These are phyloP conservation scores for Coelopa pilipes DNA, from an alignment of 2,888 invertebrate genomes.

Conservation along the genomic window DNA sequence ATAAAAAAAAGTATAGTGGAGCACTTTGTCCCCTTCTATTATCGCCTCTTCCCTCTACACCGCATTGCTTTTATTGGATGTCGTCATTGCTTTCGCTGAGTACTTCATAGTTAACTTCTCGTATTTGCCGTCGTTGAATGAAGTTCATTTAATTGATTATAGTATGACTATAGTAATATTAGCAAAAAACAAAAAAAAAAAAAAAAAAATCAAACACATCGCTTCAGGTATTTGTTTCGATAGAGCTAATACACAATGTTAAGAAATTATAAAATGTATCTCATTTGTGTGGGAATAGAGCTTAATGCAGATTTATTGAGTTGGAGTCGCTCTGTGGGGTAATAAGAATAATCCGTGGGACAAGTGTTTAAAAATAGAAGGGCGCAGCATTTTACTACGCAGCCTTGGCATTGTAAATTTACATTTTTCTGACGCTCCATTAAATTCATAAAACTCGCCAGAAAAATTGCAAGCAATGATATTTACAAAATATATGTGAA, in stretches of 20 bases:
- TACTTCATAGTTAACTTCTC: conserved; percentile 24
- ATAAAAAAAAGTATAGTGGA: neutral
- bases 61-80: conserved; percentile 8
- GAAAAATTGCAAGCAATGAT: neutral
- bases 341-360: neutral
- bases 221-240: too few relatives aligned
- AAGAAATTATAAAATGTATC: too few relatives aligned
- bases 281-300: too few relatives aligned
- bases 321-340: conserved; percentile 21
- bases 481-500: neutral
- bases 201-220: too few relatives aligned
- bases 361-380: conserved; percentile 21
- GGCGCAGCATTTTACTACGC: conserved; percentile 3
- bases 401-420: neutral
- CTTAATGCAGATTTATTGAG: neutral
- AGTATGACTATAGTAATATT: neutral
- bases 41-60: neutral
- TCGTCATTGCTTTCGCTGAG: conserved; percentile 24
- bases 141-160: neutral
- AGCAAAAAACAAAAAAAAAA: too few relatives aligned
- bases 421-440: too few relatives aligned
- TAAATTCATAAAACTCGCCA: conserved; percentile 2
- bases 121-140: neutral
- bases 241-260: too few relatives aligned
- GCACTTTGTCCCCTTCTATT: conserved; percentile 24